Base-by-base conservation (phyloP, 2,797 vertebrate species). In the Astyanax mexicanus region DNA sequence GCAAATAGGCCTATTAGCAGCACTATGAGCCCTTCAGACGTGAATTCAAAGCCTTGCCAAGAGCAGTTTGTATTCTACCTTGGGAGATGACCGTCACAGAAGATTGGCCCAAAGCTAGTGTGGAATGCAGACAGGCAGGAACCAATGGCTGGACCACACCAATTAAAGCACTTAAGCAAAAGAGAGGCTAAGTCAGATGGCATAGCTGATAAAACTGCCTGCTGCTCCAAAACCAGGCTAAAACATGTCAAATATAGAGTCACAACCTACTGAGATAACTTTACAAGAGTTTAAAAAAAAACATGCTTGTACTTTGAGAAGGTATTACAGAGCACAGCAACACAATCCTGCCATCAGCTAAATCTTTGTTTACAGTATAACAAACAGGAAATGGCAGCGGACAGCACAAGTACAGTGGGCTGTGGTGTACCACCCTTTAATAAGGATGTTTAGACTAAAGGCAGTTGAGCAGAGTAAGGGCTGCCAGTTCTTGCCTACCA, bases 11-110 rank as follows among this genome's bases (percentile, higher is more conserved):
- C 7, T 4, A 55, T 15, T 55, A 29, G 13, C 12, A 23, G 23
- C 29, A 32, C 29, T 55, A 27, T 0, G 27, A 21, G 27, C 6
- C 23, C 29, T 32, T 32, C 5, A 57, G 54, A 2, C n/a, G 13
- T 17, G 7, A 58, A 32, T 17, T 60, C 15, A 35, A 65, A 47
- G 19, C 17, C 58, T 23, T 37, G n/a, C 6, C 51, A 17, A 55
- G 52, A 54, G 45, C 5, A 3, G 55, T 21, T 12, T 13, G n/a
- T 61, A 25, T 60, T 74, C 89, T 89, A 85, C 84, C 82, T 84
- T 86, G 88, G 81, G 88, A 70, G 25, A 52, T 66, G 66, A 71
- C 58, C 10, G 21, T 72, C 68, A 77, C 58, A 40, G 52, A 13
- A 66, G 57, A 74, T 40, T 70, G 38, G 29, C 54, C 52, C 47